Evolutionary conservation across 1,140 invertebrate genomes (phyloP).

Genomic region (Neuroterus valhalla): DNA sequence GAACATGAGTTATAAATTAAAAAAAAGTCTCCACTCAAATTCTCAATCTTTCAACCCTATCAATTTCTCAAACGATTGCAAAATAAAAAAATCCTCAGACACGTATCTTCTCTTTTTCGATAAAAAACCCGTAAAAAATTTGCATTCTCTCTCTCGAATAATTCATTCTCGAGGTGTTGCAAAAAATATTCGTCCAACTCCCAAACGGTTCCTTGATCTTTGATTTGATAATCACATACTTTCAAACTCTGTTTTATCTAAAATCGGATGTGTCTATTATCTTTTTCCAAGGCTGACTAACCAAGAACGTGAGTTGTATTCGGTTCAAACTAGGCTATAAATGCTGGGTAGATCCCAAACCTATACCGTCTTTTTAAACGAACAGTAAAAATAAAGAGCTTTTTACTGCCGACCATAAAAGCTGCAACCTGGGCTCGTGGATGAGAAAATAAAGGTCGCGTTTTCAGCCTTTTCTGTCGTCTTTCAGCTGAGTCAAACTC

Average conservation of each 20-base stretch:
- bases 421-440: constrained; percentile 23
- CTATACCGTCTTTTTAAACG: constrained; percentile 15
- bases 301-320: background rate
- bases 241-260: background rate
- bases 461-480: background rate
- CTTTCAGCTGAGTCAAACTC: background rate
- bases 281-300: background rate
- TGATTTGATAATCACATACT: background rate
- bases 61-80: no score
- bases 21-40: no score
- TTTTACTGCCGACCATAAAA: constrained; percentile 25
- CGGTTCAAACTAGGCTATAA: constrained; percentile 2
- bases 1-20: no score
- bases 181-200: no score
- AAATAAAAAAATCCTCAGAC: no score
- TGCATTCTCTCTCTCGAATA: no score
- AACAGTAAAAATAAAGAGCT: constrained; percentile 20
- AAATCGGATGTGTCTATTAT: background rate
- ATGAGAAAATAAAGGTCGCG: constrained; percentile 20
- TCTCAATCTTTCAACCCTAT: no score
- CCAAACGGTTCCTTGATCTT: no score
- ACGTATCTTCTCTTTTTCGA: no score
- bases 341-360: constrained; percentile 2
- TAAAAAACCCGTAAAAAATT: no score
- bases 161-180: no score